Percentiles rank a stretch among this genome's conserved stretches.
phyloP scores from a whole-genome alignment of 2,888 invertebrate species.

The Diogma glabrata region DNA sequence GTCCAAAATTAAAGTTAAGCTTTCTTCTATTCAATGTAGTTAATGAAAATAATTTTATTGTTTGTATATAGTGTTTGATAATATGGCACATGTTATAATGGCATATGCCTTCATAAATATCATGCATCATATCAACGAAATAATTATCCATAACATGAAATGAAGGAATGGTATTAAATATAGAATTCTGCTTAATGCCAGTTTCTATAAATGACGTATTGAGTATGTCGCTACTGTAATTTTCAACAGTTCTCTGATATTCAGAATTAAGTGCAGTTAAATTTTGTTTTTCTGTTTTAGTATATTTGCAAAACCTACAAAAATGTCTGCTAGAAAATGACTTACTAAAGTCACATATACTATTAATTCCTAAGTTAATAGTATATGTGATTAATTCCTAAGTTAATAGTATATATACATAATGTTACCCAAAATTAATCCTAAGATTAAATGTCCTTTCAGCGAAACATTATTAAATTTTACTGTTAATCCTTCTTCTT shows the following conservation, averaged over 20 bases:
- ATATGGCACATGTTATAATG: constrained; percentile 20
- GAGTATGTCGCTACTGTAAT: constrained; percentile 16
- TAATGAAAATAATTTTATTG: constrained; percentile 16
- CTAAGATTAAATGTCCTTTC: constrained; percentile 16
- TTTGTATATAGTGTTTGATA: constrained; percentile 15
- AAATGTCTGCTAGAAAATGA: no score
- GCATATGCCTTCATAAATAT: constrained; percentile 21
- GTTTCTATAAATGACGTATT: constrained; percentile 17
- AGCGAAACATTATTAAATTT: constrained; percentile 9
- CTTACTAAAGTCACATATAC: constrained; percentile 15
- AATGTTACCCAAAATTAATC: constrained; percentile 17
- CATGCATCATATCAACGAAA: constrained; percentile 24
- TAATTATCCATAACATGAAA: no score
- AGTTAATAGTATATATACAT: no score
- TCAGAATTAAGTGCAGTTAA: no score
- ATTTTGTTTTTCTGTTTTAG: no score
- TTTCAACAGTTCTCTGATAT: constrained; percentile 15
- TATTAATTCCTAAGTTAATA: constrained; percentile 14
- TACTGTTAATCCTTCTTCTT: constrained; percentile 18
- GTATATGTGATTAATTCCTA: no score
- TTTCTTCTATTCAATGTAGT: constrained; percentile 18
- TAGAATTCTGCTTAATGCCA: no score
- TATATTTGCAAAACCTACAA: no score
- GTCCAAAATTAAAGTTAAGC: constrained; percentile 18
- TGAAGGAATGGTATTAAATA: no score